Evolutionary conservation across 2,113 vertebrate species (phyloP).

Genomic region (Coptodon rendalli): DNA sequence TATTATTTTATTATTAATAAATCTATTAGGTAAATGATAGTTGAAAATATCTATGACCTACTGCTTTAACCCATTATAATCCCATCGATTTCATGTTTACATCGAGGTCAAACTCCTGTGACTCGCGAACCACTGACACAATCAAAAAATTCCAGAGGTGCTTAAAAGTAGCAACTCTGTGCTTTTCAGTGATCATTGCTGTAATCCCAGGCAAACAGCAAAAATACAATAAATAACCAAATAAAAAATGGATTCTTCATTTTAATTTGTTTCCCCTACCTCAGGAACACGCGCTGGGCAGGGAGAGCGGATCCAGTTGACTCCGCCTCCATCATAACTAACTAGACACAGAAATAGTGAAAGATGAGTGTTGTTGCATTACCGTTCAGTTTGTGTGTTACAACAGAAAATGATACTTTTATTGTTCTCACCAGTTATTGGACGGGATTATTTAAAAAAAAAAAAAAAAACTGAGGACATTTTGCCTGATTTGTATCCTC

Average conservation of each 20-base stretch:
- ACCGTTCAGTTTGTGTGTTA: neutral
- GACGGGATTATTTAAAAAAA: fast-evolving
- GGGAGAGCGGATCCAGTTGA: neutral
- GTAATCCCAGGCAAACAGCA: neutral
- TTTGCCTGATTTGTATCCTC: neutral
- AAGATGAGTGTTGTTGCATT: neutral
- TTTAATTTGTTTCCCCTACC: no score
- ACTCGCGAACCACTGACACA: neutral
- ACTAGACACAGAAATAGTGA: neutral
- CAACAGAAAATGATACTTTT: neutral
- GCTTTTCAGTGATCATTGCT: neutral
- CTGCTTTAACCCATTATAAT: neutral
- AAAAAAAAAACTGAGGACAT: neutral
- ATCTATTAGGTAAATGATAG: neutral
- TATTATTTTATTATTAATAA: neutral
- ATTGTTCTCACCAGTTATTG: neutral
- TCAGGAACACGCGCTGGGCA: neutral
- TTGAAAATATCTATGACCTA: neutral
- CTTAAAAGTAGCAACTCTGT: neutral
- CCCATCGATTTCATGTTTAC: neutral
- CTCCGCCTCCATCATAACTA: neutral
- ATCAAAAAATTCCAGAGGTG: neutral
- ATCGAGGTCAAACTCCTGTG: neutral
- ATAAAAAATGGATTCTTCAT: neutral
- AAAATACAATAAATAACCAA: neutral